phyloP scores from a whole-genome alignment of 2,113 vertebrate species.

The Sphaerodactylus townsendi region DNA sequence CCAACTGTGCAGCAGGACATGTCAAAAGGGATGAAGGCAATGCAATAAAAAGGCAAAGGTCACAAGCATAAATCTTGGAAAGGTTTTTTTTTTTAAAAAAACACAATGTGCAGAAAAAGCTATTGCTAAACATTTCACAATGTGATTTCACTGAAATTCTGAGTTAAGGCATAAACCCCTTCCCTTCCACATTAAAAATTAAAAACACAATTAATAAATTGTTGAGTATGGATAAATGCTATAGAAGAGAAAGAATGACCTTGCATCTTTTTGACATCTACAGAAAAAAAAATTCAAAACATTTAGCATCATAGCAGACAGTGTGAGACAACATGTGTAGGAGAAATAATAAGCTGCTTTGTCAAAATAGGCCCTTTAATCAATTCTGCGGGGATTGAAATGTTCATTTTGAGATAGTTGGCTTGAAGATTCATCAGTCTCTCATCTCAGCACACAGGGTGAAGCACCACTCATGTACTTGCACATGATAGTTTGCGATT shows the following conservation, averaged over 20 bases:
- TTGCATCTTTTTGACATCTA: slow-evolving; percentile 22
- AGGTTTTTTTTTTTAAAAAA: not conserved
- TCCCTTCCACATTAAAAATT: slow-evolving; percentile 29
- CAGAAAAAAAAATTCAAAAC: slow-evolving; percentile 24
- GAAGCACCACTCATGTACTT: slow-evolving; percentile 61
- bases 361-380: slow-evolving; percentile 42
- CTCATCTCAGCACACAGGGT: slow-evolving; percentile 18
- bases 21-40: not conserved
- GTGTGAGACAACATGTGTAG: slow-evolving; percentile 32
- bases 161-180: slow-evolving; percentile 58
- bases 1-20: not conserved
- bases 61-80: not conserved
- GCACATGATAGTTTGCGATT: not conserved
- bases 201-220: slow-evolving; percentile 19
- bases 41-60: not conserved
- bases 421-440: not conserved
- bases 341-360: slow-evolving; percentile 45
- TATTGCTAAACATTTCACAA: slow-evolving; percentile 14
- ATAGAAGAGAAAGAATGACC: slow-evolving; percentile 50
- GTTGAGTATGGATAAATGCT: slow-evolving; percentile 26
- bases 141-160: slow-evolving; percentile 43
- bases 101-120: slow-evolving; percentile 14
- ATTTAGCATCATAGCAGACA: slow-evolving; percentile 7
- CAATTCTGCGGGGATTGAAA: slow-evolving; percentile 12
- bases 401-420: not conserved